A percentile compares a stretch with the other conserved stretches of the same genome.
Conservation (phyloP, 2,888 invertebrate species). For the Pristionchus fissidentatus region DNA sequence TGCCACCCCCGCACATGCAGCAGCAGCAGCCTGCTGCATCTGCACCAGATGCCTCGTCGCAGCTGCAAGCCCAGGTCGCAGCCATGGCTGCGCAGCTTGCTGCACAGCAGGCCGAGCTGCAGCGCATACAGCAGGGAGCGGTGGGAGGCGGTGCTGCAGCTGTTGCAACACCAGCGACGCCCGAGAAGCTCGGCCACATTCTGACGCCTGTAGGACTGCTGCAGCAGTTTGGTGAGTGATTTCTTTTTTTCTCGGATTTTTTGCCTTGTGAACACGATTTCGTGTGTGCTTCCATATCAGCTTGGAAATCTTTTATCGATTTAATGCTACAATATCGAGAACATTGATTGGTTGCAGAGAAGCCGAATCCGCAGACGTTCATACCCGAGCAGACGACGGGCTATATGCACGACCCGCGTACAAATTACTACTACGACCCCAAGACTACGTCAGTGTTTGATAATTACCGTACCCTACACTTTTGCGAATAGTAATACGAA, state of each 20-base stretch:
- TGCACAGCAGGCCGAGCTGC: neutral
- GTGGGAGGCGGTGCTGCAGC: neutral
- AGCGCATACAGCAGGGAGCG: neutral
- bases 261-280: neutral
- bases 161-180: neutral
- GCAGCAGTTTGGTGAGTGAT: constrained; percentile 30
- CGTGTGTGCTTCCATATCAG: too few relatives aligned
- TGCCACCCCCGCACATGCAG: constrained; percentile 38
- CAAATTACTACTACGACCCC: constrained; percentile 95
- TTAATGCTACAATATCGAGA: neutral
- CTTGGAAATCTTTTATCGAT: neutral
- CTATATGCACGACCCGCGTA: constrained; percentile 93
- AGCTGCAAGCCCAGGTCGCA: neutral
- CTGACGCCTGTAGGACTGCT: constrained; percentile 43
- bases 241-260: neutral
- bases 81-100: neutral
- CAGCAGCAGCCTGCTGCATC: neutral
- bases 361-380: constrained; percentile 91
- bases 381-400: constrained; percentile 95
- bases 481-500: too few relatives aligned
- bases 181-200: constrained; percentile 25
- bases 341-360: constrained; percentile 63
- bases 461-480: neutral
- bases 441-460: constrained; percentile 78
- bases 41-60: neutral